Evolutionary conservation across 1,140 invertebrate species (phyloP).

Genomic region (Argopecten irradians): DNA sequence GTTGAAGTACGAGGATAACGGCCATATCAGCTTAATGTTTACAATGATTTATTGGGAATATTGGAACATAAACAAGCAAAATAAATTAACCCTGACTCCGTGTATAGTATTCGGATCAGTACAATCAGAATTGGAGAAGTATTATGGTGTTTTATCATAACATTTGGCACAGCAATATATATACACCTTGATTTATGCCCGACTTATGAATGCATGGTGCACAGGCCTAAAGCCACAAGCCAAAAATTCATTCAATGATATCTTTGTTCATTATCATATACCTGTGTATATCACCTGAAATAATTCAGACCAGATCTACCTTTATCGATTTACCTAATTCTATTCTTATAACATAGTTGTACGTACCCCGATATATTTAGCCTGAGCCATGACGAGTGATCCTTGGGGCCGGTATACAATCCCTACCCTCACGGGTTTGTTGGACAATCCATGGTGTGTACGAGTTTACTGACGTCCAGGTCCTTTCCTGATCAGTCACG

Average conservation of each 20-base stretch:
- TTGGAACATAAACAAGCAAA: no score
- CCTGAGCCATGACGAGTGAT: background rate
- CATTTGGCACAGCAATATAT: background rate
- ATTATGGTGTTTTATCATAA: background rate
- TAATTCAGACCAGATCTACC: background rate
- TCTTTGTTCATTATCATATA: background rate
- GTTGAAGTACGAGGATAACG: no score
- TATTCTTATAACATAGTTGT: background rate
- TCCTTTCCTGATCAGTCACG: background rate
- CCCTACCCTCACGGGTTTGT: background rate
- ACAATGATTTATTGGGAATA: no score
- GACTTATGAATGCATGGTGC: background rate
- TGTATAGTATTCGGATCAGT: no score
- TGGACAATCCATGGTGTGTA: background rate
- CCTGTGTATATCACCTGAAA: background rate
- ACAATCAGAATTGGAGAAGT: background rate
- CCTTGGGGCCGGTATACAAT: background rate
- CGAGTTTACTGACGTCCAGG: background rate
- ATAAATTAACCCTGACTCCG: no score
- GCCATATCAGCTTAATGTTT: no score
- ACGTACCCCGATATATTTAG: background rate
- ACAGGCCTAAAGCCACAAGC: background rate
- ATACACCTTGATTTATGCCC: background rate
- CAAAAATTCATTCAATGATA: background rate
- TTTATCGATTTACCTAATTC: background rate